Evolutionary conservation across 2,888 invertebrate species (phyloP).

Genomic region (Allygus modestus): DNA sequence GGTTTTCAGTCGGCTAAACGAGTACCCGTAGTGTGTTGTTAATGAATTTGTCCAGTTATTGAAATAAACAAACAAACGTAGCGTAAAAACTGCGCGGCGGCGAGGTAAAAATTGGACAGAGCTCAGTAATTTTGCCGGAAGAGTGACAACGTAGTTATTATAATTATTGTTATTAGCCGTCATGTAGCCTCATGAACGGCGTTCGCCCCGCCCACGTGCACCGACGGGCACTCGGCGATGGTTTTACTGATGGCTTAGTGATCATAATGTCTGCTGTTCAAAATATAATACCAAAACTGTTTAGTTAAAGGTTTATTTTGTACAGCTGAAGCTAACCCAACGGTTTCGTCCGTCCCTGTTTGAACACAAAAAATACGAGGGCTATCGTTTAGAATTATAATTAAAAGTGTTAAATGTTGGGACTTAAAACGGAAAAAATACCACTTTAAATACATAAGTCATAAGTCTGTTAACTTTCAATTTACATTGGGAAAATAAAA

Average conservation of each 20-base stretch:
- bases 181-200: background rate
- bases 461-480: no score
- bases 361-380: no score
- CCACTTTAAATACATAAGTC: no score
- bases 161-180: slow-evolving; percentile 7
- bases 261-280: no score
- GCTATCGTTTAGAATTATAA: no score
- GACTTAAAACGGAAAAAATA: no score
- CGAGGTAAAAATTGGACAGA: slow-evolving; percentile 4
- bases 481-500: no score
- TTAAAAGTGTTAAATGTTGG: no score
- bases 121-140: background rate
- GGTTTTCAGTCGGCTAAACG: background rate
- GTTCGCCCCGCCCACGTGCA: background rate
- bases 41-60: slow-evolving; percentile 33
- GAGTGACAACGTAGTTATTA: slow-evolving; percentile 6
- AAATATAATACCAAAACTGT: no score
- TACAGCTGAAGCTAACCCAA: no score
- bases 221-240: background rate
- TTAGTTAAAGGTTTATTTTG: no score
- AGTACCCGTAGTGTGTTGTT: background rate
- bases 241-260: background rate
- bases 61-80: background rate
- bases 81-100: background rate
- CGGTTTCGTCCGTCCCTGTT: no score